Evolutionary conservation across 2,113 vertebrate genomes (phyloP), one percentile per base, ranked within the genome.

Genomic region (Mugil cephalus): DNA sequence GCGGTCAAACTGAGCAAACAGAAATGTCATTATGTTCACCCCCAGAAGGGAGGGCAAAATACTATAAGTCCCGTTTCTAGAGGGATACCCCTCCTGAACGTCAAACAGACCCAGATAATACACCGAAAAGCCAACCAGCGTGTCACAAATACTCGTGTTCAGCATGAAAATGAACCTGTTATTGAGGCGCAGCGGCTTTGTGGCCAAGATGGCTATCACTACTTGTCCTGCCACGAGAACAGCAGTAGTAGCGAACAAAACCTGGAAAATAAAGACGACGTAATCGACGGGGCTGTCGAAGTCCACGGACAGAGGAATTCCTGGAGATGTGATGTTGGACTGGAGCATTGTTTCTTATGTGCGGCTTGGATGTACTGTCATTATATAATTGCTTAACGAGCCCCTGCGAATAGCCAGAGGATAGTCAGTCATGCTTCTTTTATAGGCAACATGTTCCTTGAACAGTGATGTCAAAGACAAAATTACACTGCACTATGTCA

Each of bases 141-240:
- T 94, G 88, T 94, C 94, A n/a, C 94, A 94, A 68, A 94, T 85
- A 88, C 94, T 94, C 5, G 93, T 94, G 84, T 94, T 94, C 59
- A 94, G 74, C 94, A 94, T 94, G 81, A 94, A 94, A 8, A 93
- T 77, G 30, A 94, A 94, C 1, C 94, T 92, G 87, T 94, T 94
- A 82, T 94, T 92, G 17, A 43, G 54, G 14, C 93, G 90, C 74
- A 94, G 86, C 5, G 63, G 80, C 4, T 80, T 72, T 0, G 84
- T 92, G 64, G 68, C 84, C 4, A 85, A 58, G 17, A 94, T 94
- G 2, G 82, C 89, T 10, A 94, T 8, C 6, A 88, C 91, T 45
- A 94, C 93, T 0, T 93, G 94, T 17, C 92, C 89, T 19, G 93
- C 93, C 1, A 94, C 78, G 4, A 91, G 79, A 70, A 83, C 86